A percentile compares a stretch with the other conserved stretches of the same genome.
These are phyloP conservation scores for Apamea crenata DNA, from an alignment of 2,888 invertebrate genomes.

Conservation along the genomic window DNA sequence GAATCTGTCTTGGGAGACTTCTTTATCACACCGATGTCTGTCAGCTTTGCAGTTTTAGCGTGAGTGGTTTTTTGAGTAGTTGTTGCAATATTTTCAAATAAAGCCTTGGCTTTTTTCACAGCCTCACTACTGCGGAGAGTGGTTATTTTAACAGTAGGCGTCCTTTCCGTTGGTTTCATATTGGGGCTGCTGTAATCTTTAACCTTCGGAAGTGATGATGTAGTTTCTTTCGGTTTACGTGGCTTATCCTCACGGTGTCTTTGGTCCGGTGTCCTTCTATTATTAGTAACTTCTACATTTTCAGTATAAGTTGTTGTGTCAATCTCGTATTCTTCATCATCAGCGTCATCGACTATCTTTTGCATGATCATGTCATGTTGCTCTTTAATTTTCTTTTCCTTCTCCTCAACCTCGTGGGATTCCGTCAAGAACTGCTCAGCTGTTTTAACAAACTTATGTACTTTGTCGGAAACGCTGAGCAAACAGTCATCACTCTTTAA, in stretches of 20 bases:
- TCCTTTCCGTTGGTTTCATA: constrained; percentile 74
- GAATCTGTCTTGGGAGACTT: constrained; percentile 79
- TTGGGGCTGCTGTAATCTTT: constrained; percentile 74
- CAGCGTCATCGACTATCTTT: constrained; percentile 77
- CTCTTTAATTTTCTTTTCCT: constrained; percentile 84
- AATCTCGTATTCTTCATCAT: constrained; percentile 70
- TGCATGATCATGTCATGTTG: constrained; percentile 86
- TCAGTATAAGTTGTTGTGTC: constrained; percentile 64
- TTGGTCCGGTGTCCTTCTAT: constrained; percentile 56
- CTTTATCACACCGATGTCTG: constrained; percentile 87
- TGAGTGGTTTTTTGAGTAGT: constrained; percentile 76
- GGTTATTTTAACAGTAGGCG: constrained; percentile 81
- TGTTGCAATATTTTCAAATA: constrained; percentile 92
- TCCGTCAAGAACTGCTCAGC: constrained; percentile 89
- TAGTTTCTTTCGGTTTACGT: constrained; percentile 74
- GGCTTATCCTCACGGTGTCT: constrained; percentile 66
- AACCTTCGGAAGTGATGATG: constrained; percentile 75
- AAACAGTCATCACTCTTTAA: constrained; percentile 91
- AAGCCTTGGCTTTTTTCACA: constrained; percentile 93
- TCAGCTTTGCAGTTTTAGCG: constrained; percentile 82
- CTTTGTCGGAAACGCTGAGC: constrained; percentile 92
- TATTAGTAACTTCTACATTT: constrained; percentile 47
- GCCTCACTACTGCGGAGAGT: constrained; percentile 91
- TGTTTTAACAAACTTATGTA: constrained; percentile 91
- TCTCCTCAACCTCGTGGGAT: constrained; percentile 79